Evolutionary conservation across 2,113 vertebrate species (phyloP).

Genomic region (Plectropomus leopardus): DNA sequence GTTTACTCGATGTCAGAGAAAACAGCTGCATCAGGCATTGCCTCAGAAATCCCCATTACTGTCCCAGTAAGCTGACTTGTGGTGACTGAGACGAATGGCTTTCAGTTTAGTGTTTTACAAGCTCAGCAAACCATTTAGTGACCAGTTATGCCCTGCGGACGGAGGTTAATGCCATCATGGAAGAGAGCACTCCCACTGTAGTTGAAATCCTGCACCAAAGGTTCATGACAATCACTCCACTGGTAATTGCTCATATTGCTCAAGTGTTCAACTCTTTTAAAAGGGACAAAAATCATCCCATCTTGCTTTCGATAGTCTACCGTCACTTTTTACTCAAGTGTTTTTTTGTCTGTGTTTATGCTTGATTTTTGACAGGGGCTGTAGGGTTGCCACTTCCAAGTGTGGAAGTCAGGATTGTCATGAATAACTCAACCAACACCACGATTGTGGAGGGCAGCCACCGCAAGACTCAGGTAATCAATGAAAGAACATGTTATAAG

Average conservation of each 20-base stretch:
- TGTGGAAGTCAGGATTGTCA: constrained; percentile 89
- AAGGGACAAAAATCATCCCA: not conserved
- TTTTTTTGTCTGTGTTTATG: constrained; percentile 29
- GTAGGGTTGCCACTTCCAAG: constrained; percentile 92
- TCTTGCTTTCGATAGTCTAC: not conserved
- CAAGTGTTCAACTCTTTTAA: not conserved
- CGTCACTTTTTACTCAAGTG: not conserved
- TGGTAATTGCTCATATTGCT: constrained; percentile 11
- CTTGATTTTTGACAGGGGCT: constrained; percentile 85
- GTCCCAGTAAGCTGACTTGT: constrained; percentile 44
- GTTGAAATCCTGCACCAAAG: constrained; percentile 32
- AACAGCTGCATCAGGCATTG: constrained; percentile 47
- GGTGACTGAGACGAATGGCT: constrained; percentile 61
- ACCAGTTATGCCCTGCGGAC: constrained; percentile 47
- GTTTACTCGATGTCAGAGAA: constrained; percentile 31
- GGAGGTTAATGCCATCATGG: constrained; percentile 28
- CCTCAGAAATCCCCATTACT: constrained; percentile 46
- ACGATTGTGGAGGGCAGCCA: constrained; percentile 88
- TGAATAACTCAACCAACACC: constrained; percentile 76
- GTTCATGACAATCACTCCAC: not conserved
- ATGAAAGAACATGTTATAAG: not conserved
- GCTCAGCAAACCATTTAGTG: constrained; percentile 67
- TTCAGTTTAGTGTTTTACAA: constrained; percentile 58
- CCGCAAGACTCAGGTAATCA: constrained; percentile 85
- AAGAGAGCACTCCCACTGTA: constrained; percentile 10